Percentiles rank a stretch among this genome's conserved stretches.
Evolutionary conservation across 2,888 invertebrate species (phyloP).

Genomic region (Eudasyphora cyanicolor): DNA sequence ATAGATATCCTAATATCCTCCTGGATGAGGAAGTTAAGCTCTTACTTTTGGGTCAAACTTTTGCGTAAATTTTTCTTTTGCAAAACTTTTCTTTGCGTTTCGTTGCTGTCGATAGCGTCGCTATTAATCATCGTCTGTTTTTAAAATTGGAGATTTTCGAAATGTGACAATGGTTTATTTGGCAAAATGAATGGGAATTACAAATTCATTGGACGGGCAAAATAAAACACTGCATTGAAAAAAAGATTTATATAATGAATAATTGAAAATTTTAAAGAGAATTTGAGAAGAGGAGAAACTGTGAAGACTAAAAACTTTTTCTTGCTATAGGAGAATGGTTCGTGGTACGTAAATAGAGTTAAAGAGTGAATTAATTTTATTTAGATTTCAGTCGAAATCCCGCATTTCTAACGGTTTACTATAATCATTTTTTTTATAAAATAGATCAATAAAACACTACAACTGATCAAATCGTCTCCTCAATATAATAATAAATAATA

Average conservation of each 20-base stretch:
- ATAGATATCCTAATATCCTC: no score
- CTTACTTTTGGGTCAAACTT: constrained; percentile 49
- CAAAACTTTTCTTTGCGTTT: not conserved
- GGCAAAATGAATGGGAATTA: constrained; percentile 13
- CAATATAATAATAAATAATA: no score
- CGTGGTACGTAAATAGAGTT: no score
- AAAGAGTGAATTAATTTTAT: no score
- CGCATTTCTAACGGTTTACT: no score
- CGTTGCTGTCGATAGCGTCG: constrained; percentile 40
- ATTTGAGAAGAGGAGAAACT: not conserved
- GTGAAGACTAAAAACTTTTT: no score
- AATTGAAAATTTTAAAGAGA: not conserved
- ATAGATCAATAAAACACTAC: no score
- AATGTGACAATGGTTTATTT: constrained; percentile 44
- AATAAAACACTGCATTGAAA: constrained; percentile 20
- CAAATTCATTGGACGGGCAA: not conserved
- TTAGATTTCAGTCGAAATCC: no score
- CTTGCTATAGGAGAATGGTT: no score
- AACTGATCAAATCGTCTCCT: no score
- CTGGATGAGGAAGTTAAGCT: constrained; percentile 28
- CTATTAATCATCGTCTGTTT: constrained; percentile 51
- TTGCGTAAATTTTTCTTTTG: constrained; percentile 19
- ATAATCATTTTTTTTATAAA: no score
- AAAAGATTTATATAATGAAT: constrained; percentile 26
- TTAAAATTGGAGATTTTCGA: constrained; percentile 40